Percentiles rank a stretch among this genome's conserved stretches.
Evolutionary conservation across 30 jellyfish, hydroid and myxozoan species (phyloP).

Genomic region (Hydractinia symbiolongicarpus): DNA sequence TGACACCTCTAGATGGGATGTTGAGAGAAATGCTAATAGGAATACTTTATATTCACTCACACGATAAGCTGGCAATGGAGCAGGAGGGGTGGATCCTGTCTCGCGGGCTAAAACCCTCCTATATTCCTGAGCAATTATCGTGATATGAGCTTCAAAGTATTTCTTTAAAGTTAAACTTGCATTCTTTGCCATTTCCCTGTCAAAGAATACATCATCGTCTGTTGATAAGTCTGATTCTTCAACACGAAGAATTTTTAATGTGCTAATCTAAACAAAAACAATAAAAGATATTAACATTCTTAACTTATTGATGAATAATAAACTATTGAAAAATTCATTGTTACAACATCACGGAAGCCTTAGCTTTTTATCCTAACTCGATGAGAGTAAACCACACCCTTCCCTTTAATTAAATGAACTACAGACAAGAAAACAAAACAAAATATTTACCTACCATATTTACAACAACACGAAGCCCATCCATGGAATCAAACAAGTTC

Average conservation of each 20-base stretch:
- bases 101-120: conserved; percentile 45
- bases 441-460: conserved; percentile 51
- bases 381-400: too few relatives aligned
- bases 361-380: too few relatives aligned
- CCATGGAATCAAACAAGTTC: conserved; percentile 66
- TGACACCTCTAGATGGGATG: too few relatives aligned
- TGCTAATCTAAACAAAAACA: conserved; percentile 42
- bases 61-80: conserved; percentile 70
- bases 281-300: not conserved
- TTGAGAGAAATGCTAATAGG: not conserved
- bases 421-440: conserved; percentile 1
- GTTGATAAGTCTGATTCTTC: conserved; percentile 73
- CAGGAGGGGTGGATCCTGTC: conserved; percentile 50
- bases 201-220: conserved; percentile 67
- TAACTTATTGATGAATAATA: not conserved
- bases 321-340: not conserved
- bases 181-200: conserved; percentile 65
- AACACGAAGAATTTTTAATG: conserved; percentile 55
- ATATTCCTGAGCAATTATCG: conserved; percentile 58
- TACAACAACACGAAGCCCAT: conserved; percentile 65
- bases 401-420: not conserved
- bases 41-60: conserved; percentile 19
- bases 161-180: conserved; percentile 54
- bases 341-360: too few relatives aligned
- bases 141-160: conserved; percentile 58